Percentiles rank a stretch among this genome's conserved stretches.
These are phyloP conservation scores for Sitta carolinensis DNA, from an alignment of 2,797 vertebrate species.

Conservation along the genomic window DNA sequence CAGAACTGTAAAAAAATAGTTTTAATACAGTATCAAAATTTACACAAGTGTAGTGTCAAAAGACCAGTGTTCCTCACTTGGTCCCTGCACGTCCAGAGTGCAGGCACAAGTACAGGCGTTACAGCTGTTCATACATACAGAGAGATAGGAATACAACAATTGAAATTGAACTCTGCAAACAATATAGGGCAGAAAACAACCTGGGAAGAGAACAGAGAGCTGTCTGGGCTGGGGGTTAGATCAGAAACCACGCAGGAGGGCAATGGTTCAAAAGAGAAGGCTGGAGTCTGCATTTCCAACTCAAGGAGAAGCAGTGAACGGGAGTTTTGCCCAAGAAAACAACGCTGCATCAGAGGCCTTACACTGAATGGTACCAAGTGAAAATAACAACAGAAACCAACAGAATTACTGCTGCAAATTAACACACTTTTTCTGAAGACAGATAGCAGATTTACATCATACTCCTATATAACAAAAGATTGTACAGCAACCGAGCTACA, in stretches of 20 bases:
- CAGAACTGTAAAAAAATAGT: constrained; percentile 86
- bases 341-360: neutral
- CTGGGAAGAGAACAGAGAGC: constrained; percentile 1
- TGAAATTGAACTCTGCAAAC: constrained; percentile 55
- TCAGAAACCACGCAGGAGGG: constrained; percentile 11
- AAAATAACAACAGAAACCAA: constrained; percentile 47
- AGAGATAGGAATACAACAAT: constrained; percentile 81
- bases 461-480: constrained; percentile 45
- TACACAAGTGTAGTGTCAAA: constrained; percentile 82
- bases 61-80: constrained; percentile 73
- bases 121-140: constrained; percentile 49
- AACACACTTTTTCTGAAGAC: constrained; percentile 64
- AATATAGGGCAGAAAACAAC: constrained; percentile 19
- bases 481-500: constrained; percentile 42
- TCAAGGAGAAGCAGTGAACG: neutral
- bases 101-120: constrained; percentile 70
- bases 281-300: neutral
- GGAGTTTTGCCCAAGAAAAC: neutral
- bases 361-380: constrained; percentile 12
- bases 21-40: constrained; percentile 88
- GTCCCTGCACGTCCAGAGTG: constrained; percentile 67
- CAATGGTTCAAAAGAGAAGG: constrained; percentile 9
- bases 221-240: neutral
- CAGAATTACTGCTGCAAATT: constrained; percentile 59
- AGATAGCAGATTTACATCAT: constrained; percentile 49